These are phyloP conservation scores for Leptatherina wallacei DNA, from an alignment of 2,797 vertebrate species.

Conservation along the genomic window DNA sequence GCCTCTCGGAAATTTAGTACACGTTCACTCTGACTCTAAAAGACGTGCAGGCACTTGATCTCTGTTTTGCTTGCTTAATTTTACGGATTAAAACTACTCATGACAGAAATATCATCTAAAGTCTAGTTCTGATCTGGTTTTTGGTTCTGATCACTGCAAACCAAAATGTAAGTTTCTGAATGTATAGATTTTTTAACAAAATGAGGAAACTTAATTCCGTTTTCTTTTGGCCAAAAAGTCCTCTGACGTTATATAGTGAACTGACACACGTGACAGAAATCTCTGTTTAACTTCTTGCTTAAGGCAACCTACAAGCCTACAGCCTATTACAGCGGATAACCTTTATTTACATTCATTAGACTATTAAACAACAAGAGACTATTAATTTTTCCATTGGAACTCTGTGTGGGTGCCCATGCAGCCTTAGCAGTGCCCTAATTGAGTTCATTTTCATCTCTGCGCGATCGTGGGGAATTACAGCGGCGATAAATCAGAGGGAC, in stretches of 20 bases:
- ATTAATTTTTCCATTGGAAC: constrained; percentile 97
- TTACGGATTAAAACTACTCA: background rate
- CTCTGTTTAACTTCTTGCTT: constrained; percentile 67
- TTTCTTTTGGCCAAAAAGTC: background rate
- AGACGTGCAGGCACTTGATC: background rate
- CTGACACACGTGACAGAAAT: constrained; percentile 43
- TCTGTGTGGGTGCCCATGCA: constrained; percentile 93
- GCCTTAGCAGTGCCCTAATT: constrained; percentile 98
- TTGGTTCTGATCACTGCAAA: background rate
- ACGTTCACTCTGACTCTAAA: background rate
- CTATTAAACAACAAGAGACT: constrained; percentile 99
- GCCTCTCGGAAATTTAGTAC: background rate
- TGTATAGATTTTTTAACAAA: background rate
- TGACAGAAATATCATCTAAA: background rate
- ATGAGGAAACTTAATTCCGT: background rate
- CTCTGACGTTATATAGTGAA: constrained; percentile 20
- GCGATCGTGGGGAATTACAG: constrained; percentile 99
- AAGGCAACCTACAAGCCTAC: constrained; percentile 76
- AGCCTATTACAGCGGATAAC: constrained; percentile 95
- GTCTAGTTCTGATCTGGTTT: background rate
- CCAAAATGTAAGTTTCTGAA: background rate
- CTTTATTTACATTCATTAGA: constrained; percentile 99
- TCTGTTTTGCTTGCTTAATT: background rate
- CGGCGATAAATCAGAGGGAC: constrained; percentile 99
- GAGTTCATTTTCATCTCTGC: constrained; percentile 99